Base-by-base conservation (phyloP, 2,797 vertebrate species). In the Brotula barbata region DNA sequence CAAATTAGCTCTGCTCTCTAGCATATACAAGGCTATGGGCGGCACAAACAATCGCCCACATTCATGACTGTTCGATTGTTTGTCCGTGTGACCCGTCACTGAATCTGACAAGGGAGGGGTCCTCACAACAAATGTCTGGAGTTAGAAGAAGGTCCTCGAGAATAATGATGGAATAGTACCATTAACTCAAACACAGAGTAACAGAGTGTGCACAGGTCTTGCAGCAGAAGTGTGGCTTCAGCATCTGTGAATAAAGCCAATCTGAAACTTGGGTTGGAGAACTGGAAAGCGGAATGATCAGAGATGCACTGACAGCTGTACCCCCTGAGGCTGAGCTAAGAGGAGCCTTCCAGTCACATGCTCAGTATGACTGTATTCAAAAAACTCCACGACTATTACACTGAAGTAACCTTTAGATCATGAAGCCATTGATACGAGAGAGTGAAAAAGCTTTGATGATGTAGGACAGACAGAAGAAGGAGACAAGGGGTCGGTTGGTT, bases 241-340 rank as follows among this genome's bases (percentile, higher is more conserved):
- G n/a, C 63, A 50, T 19, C 36, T 75, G 23, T 75, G 56, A 59
- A 53, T 57, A 15, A 19, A 55, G 40, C 55, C 55, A 39, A 50
- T 65, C 23, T 42, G 54, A 62, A 51, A 49, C 45, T 45, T 34
- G 60, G 54, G 49, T 12, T 45, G 71, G 71, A 46, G 53, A 67
- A 64, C 16, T 22, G 17, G 58, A 45, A 11, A 51, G 45, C 23
- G 25, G 4, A 8, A 64, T 80, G 84, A 86, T 86, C 85, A 85
- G 64, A 73, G 63, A 50, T 74, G 49, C 39, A 44, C 6, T 15
- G 61, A 81, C 83, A 87, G 83, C 85, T 84, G 82, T 82, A 81
- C 72, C 77, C 51, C 7, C 54, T 43, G 39, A 49, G 52, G 52
- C 49, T 68, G 75, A 78, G 67, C 55, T 64, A 50, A 74, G 64